Evolutionary conservation across 2,797 vertebrate genomes (phyloP).

Genomic region (Sus cebifrons): DNA sequence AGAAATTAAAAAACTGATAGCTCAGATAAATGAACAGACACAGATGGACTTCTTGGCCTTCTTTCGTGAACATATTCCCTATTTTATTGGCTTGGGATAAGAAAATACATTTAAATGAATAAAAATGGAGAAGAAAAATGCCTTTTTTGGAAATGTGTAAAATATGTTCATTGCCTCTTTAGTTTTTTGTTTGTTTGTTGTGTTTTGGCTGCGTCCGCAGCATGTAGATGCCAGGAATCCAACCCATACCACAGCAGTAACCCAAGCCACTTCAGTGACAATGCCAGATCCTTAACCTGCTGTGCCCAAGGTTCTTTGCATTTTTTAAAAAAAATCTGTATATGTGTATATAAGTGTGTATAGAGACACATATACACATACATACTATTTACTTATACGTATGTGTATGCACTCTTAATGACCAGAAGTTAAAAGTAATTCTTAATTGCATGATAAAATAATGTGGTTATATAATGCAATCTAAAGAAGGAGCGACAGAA

Average conservation of each 20-base stretch:
- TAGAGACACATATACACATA: background rate
- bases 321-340: background rate
- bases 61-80: conserved; percentile 55
- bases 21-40: conserved; percentile 61
- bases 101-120: conserved; percentile 53
- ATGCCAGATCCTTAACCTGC: too few species aligned
- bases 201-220: too few species aligned
- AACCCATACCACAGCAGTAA: too few species aligned
- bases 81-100: conserved; percentile 28
- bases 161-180: background rate
- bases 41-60: conserved; percentile 65
- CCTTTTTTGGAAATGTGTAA: conserved; percentile 31
- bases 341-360: background rate
- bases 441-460: background rate
- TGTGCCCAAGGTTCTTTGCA: too few species aligned
- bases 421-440: background rate
- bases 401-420: background rate
- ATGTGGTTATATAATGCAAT: background rate
- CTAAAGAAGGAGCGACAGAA: background rate
- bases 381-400: too few species aligned
- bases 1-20: conserved; percentile 74
- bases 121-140: conserved; percentile 50
- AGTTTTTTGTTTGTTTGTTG: too few species aligned
- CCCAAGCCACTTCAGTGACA: too few species aligned
- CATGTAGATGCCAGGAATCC: too few species aligned